Evolutionary conservation across 2,113 vertebrate genomes (phyloP), one percentile per base, ranked within the genome.

Genomic region (Ornithorhynchus anatinus): DNA sequence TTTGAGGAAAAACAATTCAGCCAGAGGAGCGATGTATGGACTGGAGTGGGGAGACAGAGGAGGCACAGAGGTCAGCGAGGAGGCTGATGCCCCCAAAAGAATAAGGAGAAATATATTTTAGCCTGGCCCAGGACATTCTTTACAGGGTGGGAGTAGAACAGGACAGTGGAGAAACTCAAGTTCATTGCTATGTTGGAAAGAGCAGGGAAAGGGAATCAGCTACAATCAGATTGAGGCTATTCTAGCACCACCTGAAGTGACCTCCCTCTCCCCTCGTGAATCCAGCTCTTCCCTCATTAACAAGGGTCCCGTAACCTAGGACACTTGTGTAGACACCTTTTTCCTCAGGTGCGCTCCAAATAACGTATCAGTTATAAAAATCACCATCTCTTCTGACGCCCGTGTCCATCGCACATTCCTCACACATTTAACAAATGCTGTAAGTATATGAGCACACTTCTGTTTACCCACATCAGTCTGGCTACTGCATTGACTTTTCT

Each of bases 221-320:
- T 29, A 17, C 25, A 23, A 50, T 50, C 19, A 27, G 47, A 50
- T 27, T 50, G 25, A 27, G 45, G 45, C 14, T 48, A 16, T 27
- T 48, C 25, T 29, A 27, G 31, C 8, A 23, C 31, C 47, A 29
- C 31, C 31, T n/a, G 31, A 27, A 50, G 25, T 29, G 8, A 5
- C 3, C 47, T 50, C 23, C 47, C 19, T 50, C 25, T 27, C 13
- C 31, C 15, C 25, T 29, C 8, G 47, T 50, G 25, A 9, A 3
- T 50, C 5, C 47, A 25, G n/a, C n/a, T 27, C 40, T 40, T 37
- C 44, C 59, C 74, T 85, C 82, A 72, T 63, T 58, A 80, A 43
- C 43, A 63, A 61, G n/a, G 59, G 65, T 77, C 62, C 69, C 54
- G 59, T 62, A 72, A 72, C 70, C 77, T 57, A 0, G 6, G 75